Conservation (phyloP, 1,140 invertebrate genomes). For the Heliothis subflexa region DNA sequence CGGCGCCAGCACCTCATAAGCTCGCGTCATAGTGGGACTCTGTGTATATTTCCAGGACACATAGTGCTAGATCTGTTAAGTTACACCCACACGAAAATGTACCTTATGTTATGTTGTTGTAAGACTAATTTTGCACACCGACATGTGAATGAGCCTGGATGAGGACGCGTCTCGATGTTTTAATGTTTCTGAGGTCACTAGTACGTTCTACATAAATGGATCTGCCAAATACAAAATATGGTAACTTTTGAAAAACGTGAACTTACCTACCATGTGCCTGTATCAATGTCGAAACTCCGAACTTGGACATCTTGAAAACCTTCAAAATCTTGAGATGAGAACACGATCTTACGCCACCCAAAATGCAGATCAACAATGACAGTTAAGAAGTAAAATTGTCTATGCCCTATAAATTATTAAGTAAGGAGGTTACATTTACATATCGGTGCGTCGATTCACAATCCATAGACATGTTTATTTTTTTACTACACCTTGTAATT, state of each 20-base stretch:
- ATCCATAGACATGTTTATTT: constrained; percentile 39
- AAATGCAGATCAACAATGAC: not conserved
- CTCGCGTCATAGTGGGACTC: constrained; percentile 49
- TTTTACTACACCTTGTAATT: constrained; percentile 33
- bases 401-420: constrained; percentile 2
- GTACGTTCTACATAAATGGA: not conserved
- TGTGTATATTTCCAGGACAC: constrained; percentile 53
- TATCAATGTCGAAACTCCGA: not conserved
- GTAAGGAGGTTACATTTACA: constrained; percentile 25
- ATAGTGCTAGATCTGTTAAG: constrained; percentile 73
- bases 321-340: not conserved
- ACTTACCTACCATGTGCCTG: not conserved
- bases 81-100: constrained; percentile 49
- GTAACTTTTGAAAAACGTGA: not conserved
- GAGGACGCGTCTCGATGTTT: too few species aligned
- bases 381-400: constrained; percentile 5
- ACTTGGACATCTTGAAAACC: not conserved
- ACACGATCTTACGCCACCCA: not conserved
- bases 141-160: constrained; percentile 1
- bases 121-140: constrained; percentile 28
- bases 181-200: not conserved
- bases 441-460: constrained; percentile 21
- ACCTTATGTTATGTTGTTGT: constrained; percentile 59
- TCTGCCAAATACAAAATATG: not conserved
- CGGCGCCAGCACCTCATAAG: constrained; percentile 57